Conservation (phyloP, 2,797 vertebrate species). For the Phyllotis vaccarum region DNA sequence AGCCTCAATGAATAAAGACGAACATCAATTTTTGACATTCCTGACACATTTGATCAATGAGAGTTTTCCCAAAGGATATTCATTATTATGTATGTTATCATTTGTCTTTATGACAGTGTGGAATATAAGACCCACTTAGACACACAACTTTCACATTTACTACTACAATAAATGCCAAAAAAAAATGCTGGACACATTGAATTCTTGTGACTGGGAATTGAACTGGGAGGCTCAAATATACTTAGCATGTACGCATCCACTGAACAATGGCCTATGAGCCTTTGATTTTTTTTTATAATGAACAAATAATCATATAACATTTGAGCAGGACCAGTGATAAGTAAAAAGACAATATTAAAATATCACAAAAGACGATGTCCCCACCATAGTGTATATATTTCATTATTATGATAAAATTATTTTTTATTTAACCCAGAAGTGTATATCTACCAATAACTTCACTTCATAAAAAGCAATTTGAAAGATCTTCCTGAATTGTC, state of each 20-base stretch:
- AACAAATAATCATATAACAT: neutral
- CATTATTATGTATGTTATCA: neutral
- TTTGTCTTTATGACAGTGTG: neutral
- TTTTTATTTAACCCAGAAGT: constrained; percentile 19
- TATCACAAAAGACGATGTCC: neutral
- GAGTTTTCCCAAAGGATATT: neutral
- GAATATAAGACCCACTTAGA: neutral
- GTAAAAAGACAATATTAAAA: neutral
- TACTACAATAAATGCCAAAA: neutral
- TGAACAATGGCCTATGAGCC: neutral
- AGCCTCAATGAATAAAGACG: neutral
- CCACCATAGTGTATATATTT: neutral
- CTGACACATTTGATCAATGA: neutral
- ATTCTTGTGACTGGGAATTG: neutral
- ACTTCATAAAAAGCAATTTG: neutral
- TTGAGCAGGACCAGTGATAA: neutral
- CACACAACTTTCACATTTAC: neutral
- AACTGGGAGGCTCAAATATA: no score
- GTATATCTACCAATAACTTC: neutral
- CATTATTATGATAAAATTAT: neutral
- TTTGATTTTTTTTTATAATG: neutral
- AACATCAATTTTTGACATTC: neutral
- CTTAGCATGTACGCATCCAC: neutral
- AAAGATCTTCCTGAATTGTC: neutral
- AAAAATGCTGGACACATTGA: neutral